Evolutionary conservation across 2,888 invertebrate species (phyloP).

Genomic region (Stictocephala bisonia): DNA sequence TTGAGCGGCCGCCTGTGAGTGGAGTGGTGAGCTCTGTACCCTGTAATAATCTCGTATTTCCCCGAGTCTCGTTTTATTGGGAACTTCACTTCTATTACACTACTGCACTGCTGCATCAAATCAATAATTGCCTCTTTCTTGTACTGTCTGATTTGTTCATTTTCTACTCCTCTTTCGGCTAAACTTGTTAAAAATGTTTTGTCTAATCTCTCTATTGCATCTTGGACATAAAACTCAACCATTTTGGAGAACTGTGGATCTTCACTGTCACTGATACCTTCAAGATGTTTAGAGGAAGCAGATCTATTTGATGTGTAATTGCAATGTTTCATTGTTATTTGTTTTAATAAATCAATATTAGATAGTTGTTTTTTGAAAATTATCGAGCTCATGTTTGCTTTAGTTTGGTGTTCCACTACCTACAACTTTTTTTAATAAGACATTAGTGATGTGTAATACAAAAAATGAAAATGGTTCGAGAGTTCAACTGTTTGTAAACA

Average conservation of each 20-base stretch:
- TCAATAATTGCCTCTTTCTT: slow-evolving; percentile 57
- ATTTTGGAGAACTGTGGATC: slow-evolving; percentile 71
- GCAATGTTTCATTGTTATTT: too few species aligned
- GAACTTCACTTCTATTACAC: slow-evolving; percentile 74
- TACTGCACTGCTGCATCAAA: slow-evolving; percentile 76
- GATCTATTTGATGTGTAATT: too few species aligned
- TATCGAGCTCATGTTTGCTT: too few species aligned
- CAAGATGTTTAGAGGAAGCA: too few species aligned
- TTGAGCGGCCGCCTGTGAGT: slow-evolving; percentile 76
- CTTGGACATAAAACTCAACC: slow-evolving; percentile 78
- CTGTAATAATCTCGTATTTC: slow-evolving; percentile 76
- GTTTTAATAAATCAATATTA: too few species aligned
- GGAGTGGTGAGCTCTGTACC: slow-evolving; percentile 80
- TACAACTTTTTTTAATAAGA: too few species aligned
- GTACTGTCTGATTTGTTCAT: slow-evolving; percentile 64
- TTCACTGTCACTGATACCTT: slow-evolving; percentile 25
- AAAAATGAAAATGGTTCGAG: too few species aligned
- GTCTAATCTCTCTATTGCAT: slow-evolving; percentile 65
- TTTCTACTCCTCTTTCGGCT: slow-evolving; percentile 59
- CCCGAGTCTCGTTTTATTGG: slow-evolving; percentile 78
- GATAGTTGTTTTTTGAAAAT: too few species aligned
- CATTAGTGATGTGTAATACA: too few species aligned
- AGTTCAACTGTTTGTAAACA: too few species aligned
- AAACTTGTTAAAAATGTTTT: slow-evolving; percentile 28
- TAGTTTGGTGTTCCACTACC: too few species aligned